phyloP scores from a whole-genome alignment of 2,888 invertebrate species.

The Lucinisca nassula region DNA sequence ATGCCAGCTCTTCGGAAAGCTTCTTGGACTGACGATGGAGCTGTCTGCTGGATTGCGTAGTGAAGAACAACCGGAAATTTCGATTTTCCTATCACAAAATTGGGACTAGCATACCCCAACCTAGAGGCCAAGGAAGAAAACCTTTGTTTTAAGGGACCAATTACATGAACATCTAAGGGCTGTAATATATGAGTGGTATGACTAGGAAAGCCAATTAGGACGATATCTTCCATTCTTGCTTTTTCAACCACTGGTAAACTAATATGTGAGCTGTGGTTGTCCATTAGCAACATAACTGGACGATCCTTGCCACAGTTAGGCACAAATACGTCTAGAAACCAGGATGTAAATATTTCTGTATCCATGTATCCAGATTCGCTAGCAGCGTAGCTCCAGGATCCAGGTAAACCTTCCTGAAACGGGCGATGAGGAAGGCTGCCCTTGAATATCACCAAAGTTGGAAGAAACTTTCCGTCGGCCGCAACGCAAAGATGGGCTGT shows the following conservation, averaged over 20 bases:
- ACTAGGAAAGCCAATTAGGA: constrained; percentile 18
- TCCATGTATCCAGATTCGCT: constrained; percentile 31
- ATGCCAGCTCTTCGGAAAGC: constrained; percentile 19
- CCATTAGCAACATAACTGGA: constrained; percentile 32
- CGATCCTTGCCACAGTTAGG: constrained; percentile 38
- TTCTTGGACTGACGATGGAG: constrained; percentile 8
- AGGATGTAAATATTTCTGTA: constrained; percentile 22
- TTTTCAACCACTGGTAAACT: constrained; percentile 7
- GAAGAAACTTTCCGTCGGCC: constrained; percentile 31
- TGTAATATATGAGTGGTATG: constrained; percentile 40
- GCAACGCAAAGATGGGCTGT: constrained; percentile 24
- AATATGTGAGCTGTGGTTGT: constrained; percentile 34
- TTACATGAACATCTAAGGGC: constrained; percentile 27
- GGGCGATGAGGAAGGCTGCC: constrained; percentile 9
- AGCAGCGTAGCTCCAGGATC: constrained; percentile 15
- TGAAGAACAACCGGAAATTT: constrained; percentile 31
- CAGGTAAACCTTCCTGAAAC: constrained; percentile 29
- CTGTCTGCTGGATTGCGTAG: constrained; percentile 26
- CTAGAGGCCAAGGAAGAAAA: constrained; percentile 4
- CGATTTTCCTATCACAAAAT: constrained; percentile 9
- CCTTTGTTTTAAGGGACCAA: constrained; percentile 12
- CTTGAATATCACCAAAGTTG: constrained; percentile 34
- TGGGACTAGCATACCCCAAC: constrained; percentile 6
- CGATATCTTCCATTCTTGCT: constrained; percentile 10
- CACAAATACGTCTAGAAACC: constrained; percentile 30